Conservation (phyloP, 2,888 invertebrate genomes). For the Limnephilus marmoratus region DNA sequence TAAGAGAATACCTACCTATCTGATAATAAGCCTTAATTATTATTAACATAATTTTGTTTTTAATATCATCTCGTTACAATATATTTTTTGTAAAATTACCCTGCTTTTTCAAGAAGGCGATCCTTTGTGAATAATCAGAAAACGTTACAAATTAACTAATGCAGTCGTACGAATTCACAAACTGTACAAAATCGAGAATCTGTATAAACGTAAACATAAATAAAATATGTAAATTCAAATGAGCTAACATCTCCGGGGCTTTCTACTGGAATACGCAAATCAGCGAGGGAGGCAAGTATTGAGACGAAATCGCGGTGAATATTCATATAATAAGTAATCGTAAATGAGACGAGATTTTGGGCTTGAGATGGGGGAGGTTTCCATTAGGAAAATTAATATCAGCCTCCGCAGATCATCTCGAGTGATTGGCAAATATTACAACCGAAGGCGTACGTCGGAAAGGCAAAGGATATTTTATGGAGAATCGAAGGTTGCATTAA, state of each 20-base stretch:
- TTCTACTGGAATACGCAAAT: constrained; percentile 45
- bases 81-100: not conserved
- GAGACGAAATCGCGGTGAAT: constrained; percentile 55
- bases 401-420: constrained; percentile 58
- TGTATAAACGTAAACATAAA: not conserved
- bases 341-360: constrained; percentile 48
- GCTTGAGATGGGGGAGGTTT: constrained; percentile 38
- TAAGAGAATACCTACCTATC: not conserved
- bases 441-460: constrained; percentile 34
- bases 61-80: not conserved
- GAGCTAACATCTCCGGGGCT: not conserved
- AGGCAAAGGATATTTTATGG: constrained; percentile 25
- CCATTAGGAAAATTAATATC: constrained; percentile 66
- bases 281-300: constrained; percentile 27
- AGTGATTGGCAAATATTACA: constrained; percentile 63
- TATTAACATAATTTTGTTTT: not conserved
- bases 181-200: constrained; percentile 1
- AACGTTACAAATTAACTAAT: constrained; percentile 29
- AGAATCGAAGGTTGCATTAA: not conserved
- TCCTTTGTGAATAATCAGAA: not conserved
- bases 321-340: constrained; percentile 65
- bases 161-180: not conserved
- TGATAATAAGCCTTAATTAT: not conserved
- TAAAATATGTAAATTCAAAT: not conserved
- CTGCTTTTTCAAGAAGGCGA: not conserved